phyloP scores from a whole-genome alignment of 2,888 invertebrate species.

The Pandemis cinnamomeana region DNA sequence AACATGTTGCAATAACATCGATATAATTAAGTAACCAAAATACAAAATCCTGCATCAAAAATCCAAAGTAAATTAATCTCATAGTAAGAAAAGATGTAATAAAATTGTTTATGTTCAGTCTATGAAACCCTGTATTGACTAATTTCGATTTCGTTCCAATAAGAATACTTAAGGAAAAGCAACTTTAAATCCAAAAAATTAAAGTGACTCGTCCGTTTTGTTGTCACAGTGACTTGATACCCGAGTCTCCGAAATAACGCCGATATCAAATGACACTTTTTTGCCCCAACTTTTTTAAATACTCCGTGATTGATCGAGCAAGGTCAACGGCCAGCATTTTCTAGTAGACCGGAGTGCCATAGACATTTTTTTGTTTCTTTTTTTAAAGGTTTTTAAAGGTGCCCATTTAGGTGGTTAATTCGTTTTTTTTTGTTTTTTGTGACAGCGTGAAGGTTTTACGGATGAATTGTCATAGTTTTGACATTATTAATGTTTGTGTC shows the following conservation, averaged over 20 bases:
- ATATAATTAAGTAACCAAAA: neutral
- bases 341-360: constrained; percentile 18
- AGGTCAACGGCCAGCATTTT: constrained; percentile 40
- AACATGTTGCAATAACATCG: neutral
- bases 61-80: neutral
- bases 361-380: constrained; percentile 32
- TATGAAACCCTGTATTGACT: neutral
- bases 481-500: constrained; percentile 41
- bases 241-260: neutral
- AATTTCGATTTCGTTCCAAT: no score
- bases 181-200: neutral
- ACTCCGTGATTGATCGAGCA: constrained; percentile 36
- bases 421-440: constrained; percentile 33
- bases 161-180: neutral
- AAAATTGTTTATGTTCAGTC: neutral
- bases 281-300: constrained; percentile 37
- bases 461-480: constrained; percentile 33
- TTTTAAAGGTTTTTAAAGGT: constrained; percentile 19
- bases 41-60: neutral
- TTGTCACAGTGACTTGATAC: constrained; percentile 11
- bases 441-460: constrained; percentile 37
- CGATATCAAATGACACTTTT: constrained; percentile 37
- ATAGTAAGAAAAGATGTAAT: neutral
- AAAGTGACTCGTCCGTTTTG: constrained; percentile 31
- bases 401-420: constrained; percentile 34